A percentile compares a stretch with the other conserved stretches of the same genome.
phyloP scores from a whole-genome alignment of 2,888 invertebrate species.

The Mantis religiosa region DNA sequence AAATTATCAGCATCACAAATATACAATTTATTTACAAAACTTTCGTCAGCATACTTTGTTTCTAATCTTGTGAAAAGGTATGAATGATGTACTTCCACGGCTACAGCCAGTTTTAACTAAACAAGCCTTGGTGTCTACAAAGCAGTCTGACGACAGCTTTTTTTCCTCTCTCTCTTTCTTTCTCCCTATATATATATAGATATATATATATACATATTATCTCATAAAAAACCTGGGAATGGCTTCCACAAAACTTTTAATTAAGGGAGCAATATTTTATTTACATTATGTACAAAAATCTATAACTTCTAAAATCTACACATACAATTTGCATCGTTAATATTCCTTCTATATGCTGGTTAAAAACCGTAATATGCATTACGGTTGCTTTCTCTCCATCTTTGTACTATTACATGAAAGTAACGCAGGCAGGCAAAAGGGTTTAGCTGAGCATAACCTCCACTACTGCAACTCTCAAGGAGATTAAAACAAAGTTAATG shows the following conservation, averaged over 20 bases:
- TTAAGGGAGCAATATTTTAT: background rate
- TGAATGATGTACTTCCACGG: background rate
- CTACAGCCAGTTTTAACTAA: background rate
- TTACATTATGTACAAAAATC: background rate
- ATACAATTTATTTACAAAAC: conserved; percentile 23
- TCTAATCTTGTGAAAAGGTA: background rate
- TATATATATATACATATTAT: background rate
- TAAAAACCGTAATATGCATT: background rate
- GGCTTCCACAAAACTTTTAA: background rate
- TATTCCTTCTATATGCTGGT: background rate
- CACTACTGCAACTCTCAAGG: background rate
- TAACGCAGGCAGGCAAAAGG: background rate
- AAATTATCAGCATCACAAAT: conserved; percentile 16
- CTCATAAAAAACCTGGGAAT: background rate
- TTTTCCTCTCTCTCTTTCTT: background rate
- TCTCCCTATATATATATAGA: too few species aligned
- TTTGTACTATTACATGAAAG: conserved; percentile 4
- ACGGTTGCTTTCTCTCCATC: background rate
- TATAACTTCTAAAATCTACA: background rate
- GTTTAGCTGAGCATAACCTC: background rate
- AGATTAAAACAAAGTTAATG: background rate
- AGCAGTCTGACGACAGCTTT: background rate
- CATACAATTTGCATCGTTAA: background rate
- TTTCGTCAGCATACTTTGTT: background rate
- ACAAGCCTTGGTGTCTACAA: background rate